Evolutionary conservation across 2,113 vertebrate genomes (phyloP).

Genomic region (Chaetodon auriga): DNA sequence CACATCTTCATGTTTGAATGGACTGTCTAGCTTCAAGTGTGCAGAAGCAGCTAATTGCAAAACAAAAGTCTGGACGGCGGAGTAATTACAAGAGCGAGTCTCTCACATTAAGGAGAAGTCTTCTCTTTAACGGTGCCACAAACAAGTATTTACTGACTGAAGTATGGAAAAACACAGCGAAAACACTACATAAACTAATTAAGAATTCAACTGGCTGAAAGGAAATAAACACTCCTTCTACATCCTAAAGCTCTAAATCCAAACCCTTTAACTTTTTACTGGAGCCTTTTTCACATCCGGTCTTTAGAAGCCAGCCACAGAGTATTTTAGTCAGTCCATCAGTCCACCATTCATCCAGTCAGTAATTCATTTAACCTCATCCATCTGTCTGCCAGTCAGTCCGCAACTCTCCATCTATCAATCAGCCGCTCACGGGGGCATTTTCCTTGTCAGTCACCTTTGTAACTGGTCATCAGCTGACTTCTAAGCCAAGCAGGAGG

Average conservation of each 20-base stretch:
- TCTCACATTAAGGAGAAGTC: background rate
- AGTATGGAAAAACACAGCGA: background rate
- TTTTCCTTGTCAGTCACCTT: conserved; percentile 24
- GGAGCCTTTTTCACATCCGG: background rate
- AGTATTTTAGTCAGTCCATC: conserved; percentile 23
- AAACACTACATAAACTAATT: background rate
- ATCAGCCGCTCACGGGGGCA: background rate
- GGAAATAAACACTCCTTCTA: too few species aligned
- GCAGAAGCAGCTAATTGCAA: background rate
- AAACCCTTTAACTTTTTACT: background rate
- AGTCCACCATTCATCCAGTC: conserved; percentile 21
- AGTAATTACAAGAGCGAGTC: background rate
- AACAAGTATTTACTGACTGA: conserved; percentile 10
- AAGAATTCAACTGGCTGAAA: background rate
- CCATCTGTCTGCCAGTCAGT: conserved; percentile 18
- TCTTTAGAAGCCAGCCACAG: background rate
- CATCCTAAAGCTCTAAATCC: background rate
- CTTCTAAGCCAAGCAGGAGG: background rate
- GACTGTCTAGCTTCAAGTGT: background rate
- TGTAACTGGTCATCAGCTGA: background rate
- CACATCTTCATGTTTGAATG: background rate
- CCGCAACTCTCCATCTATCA: conserved; percentile 3
- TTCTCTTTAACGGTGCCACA: background rate
- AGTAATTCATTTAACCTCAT: conserved; percentile 21
- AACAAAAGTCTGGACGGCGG: too few species aligned